These are phyloP conservation scores for Tupaia chinensis DNA, from an alignment of 2,113 vertebrate genomes.

Conservation along the genomic window DNA sequence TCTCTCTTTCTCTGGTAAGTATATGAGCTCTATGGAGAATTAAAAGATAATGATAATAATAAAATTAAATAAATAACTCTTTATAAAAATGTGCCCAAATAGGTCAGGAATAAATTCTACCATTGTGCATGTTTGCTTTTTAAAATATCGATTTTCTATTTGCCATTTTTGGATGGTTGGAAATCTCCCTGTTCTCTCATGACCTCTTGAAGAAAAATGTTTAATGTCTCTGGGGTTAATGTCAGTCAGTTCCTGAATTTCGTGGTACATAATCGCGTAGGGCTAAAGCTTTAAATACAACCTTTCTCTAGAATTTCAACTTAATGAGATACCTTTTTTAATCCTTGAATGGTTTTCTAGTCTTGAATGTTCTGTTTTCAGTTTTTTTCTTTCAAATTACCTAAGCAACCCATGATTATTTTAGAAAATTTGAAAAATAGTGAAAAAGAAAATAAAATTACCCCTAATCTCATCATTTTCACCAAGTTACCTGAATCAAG, in stretches of 20 bases:
- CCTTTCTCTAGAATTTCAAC: constrained; percentile 38
- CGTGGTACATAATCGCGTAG: background rate
- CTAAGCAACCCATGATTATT: constrained; percentile 52
- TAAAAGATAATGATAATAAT: too few relatives aligned
- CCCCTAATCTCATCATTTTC: background rate
- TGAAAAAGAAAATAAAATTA: constrained; percentile 31
- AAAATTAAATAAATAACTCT: constrained; percentile 40
- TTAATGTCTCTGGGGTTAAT: constrained; percentile 1
- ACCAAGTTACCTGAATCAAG: background rate
- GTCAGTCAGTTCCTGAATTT: constrained; percentile 11
- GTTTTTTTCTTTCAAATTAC: background rate
- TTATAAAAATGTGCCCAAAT: background rate
- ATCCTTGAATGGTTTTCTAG: constrained; percentile 44
- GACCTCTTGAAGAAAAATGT: background rate
- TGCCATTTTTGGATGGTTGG: background rate
- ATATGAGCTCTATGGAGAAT: too few relatives aligned
- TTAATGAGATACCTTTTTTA: background rate
- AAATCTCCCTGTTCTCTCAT: background rate
- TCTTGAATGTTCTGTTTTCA: constrained; percentile 23
- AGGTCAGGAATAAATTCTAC: background rate
- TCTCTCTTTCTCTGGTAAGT: too few relatives aligned
- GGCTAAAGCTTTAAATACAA: background rate
- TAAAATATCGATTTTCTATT: background rate
- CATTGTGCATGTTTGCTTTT: background rate
- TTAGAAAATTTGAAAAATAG: constrained; percentile 55